Evolutionary conservation across 2,797 vertebrate species (phyloP).

Genomic region (Cossypha niveicapilla): DNA sequence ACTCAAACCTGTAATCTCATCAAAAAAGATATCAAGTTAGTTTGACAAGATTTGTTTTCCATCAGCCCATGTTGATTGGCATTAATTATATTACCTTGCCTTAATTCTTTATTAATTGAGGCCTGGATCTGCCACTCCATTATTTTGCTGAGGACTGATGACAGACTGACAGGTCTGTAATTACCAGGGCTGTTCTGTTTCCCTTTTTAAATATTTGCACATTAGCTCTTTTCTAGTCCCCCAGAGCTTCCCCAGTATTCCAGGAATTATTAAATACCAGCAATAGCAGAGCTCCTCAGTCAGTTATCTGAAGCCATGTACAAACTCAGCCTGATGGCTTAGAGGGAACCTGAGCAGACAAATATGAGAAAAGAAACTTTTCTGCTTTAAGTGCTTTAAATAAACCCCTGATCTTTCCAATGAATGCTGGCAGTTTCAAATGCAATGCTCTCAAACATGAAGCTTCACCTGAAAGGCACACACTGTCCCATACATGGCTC

Average conservation of each 20-base stretch:
- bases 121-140: slow-evolving; percentile 55
- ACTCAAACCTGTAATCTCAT: slow-evolving; percentile 60
- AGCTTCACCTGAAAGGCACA: not conserved
- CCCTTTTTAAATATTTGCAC: slow-evolving; percentile 64
- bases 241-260: not conserved
- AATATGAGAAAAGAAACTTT: not conserved
- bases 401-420: not conserved
- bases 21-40: slow-evolving; percentile 53
- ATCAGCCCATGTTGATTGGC: slow-evolving; percentile 49
- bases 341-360: not conserved
- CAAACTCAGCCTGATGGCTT: not conserved
- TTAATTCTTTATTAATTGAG: slow-evolving; percentile 69
- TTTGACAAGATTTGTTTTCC: slow-evolving; percentile 62
- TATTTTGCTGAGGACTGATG: slow-evolving; percentile 45
- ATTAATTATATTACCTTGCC: slow-evolving; percentile 60
- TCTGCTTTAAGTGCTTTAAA: not conserved
- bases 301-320: not conserved
- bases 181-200: slow-evolving; percentile 55
- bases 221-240: slow-evolving; percentile 28
- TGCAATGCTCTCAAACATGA: not conserved
- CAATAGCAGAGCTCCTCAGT: not conserved
- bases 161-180: slow-evolving; percentile 58
- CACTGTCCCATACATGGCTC: not conserved
- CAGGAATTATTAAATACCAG: slow-evolving; percentile 9
- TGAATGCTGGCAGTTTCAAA: not conserved